Evolutionary conservation across 2,113 vertebrate species (phyloP).

Genomic region (Vulpes lagopus): DNA sequence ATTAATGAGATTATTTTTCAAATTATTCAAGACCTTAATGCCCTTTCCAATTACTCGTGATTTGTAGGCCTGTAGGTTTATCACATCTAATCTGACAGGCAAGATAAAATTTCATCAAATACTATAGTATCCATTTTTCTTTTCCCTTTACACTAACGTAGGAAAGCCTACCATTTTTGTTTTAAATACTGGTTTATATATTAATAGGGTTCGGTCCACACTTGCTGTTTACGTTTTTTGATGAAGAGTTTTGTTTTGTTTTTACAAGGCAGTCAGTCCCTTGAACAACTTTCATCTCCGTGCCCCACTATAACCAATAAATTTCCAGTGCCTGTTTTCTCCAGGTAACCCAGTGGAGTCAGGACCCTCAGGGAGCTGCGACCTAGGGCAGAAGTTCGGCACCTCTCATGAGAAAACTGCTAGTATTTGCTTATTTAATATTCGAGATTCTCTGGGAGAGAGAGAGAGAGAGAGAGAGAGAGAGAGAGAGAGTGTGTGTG

Average conservation of each 20-base stretch:
- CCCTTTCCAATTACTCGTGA: slow-evolving; percentile 22
- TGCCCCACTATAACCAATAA: neutral
- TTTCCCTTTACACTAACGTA: neutral
- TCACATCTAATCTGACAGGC: slow-evolving; percentile 5
- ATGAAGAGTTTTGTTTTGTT: neutral
- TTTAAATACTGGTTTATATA: neutral
- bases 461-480: no score
- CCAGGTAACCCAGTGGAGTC: neutral
- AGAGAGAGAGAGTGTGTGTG: no score
- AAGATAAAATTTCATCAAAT: slow-evolving; percentile 53
- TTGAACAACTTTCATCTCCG: neutral
- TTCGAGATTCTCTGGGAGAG: neutral
- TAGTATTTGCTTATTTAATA: neutral
- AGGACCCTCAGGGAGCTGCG: neutral
- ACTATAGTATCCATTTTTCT: slow-evolving; percentile 1
- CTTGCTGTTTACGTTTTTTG: neutral
- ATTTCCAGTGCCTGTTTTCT: neutral
- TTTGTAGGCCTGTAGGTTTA: slow-evolving; percentile 16
- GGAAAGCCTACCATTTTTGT: neutral
- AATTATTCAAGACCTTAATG: slow-evolving; percentile 45
- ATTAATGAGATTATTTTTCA: slow-evolving; percentile 63
- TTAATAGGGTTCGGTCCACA: neutral
- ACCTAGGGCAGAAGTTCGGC: neutral
- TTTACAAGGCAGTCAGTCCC: neutral
- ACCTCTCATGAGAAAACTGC: neutral